phyloP scores from a whole-genome alignment of 2,888 invertebrate genomes.

The Diarsia mendica region DNA sequence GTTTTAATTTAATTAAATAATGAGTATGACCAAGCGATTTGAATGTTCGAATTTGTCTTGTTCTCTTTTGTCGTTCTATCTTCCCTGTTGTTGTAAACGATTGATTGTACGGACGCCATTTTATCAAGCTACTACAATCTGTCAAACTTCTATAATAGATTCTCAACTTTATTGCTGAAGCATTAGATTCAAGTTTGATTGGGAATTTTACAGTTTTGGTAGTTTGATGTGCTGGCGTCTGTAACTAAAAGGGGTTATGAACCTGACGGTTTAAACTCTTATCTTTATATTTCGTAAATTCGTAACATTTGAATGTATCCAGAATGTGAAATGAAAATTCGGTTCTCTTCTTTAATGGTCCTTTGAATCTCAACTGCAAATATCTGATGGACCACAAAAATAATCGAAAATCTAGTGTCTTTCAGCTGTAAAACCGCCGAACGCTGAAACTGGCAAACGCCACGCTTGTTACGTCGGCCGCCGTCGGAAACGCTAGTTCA shows the following conservation, averaged over 20 bases:
- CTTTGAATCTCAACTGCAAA: not conserved
- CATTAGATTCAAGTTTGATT: no score
- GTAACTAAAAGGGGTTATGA: not conserved
- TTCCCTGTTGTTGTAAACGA: not conserved
- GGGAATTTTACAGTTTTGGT: no score
- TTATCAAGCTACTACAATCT: no score
- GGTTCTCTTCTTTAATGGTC: not conserved
- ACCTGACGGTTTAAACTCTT: no score
- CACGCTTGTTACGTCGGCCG: slow-evolving; percentile 39
- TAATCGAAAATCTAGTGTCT: not conserved
- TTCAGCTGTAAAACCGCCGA: not conserved
- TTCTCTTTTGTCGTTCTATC: not conserved
- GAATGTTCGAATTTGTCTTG: not conserved
- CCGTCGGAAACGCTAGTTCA: slow-evolving; percentile 73
- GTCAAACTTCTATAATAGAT: no score
- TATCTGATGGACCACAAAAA: not conserved
- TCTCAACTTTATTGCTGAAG: no score
- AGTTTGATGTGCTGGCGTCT: no score
- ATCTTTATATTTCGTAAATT: no score
- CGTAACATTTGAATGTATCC: no score
- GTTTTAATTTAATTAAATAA: no score
- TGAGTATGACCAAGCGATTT: no score
- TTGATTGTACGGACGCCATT: no score
- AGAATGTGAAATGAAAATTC: not conserved
- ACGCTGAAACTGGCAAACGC: slow-evolving; percentile 35